Base-by-base conservation (phyloP, 2,888 invertebrate species). In the Campoplex nolae region DNA sequence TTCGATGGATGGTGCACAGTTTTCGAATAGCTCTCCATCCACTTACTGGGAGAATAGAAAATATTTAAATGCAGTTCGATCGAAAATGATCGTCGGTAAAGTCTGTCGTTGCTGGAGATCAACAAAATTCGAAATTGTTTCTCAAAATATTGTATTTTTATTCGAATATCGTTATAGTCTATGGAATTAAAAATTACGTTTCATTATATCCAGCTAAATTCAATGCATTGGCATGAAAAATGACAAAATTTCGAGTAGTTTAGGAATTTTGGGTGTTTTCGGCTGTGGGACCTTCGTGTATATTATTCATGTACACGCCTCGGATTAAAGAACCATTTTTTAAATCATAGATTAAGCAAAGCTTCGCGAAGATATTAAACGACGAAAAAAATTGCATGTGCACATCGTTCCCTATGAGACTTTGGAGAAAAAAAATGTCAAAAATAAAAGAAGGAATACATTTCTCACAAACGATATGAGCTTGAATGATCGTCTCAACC, bases 311-410 rank as follows among this genome's bases (percentile, higher is more conserved):
- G 70, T 79, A 75, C 73, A 79, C 70, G 83, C 83, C 71, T 83
- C 75, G 56, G 83, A 71, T 32, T 65, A 79, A 71, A 76, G 75
- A 83, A 79, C 70, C 76, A 83, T 79, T 85, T 86, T 82, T 86
- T 86, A 38, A 67, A 86, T 83, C 79, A 65, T 86, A 86, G 83
- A 68, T 65, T 86, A 75, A 83, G 83, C 56, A 74, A 79, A 76
- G 71, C 86, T 79, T 76, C 6, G 67, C 56, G 51, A 82, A 32
- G 38, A 67, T 75, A 68, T 58, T 16, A 74, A n/a, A 54, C 18
- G 74, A 74, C 71, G n/a, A 79, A 62, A 23, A 6, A 51, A 75
- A 56, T 58, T 62, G 70, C 83, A 86, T 83, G 79, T 65, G 65
- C 68, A 75, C 73, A 67, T 73, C 74, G 51, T 82, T 82, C 23